Base-by-base conservation (phyloP, 2,888 invertebrate species). In the Tetragnatha montana region DNA sequence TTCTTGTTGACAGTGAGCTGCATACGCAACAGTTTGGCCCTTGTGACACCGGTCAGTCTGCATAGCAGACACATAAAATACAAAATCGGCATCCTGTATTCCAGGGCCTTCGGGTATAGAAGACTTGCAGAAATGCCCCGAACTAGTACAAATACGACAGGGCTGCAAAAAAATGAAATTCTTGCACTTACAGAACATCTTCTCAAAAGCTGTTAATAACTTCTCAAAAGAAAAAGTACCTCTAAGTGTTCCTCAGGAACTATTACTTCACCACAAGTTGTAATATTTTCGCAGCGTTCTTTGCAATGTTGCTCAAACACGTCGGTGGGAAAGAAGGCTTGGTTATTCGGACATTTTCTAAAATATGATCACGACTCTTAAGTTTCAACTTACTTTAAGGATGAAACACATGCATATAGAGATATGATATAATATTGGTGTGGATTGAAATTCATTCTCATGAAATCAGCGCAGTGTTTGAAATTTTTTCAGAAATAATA, bases 1-100 rank as follows among this genome's bases (percentile, higher is more conserved):
- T 94, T 99, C 99, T 93, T 98, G 98, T 93, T 99, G 99, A 93
- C 99, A 99, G 93, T 99, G 99, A 0, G 99, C 98, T 0, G 99
- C 99, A 94, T 99, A 99, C 0, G 99, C 99, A 0, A 99, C 98
- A 0, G 99, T 98, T 91, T 97, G 95, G 97, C 97, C 92, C 78
- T 97, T 96, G 91, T 96, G 95, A 93, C 99, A 99, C n/a, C 98
- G 94, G 92, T 97, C 96, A 0, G 98, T 98, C 93, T 98, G 96
- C 93, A 97, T 96, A 0, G 99, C 98, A 7, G 98, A 98, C 8
- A 99, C 98, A 94, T 99, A 99, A 92, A 99, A 96, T 0, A 99
- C 96, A 94, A 99, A 99, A 94, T 99, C 99, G 0, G 98, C 96
- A 92, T 96, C 95, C n/a, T 95, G 93, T 19, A 97, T 96, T 4